Evolutionary conservation across 2,888 invertebrate genomes (phyloP), one percentile per base, ranked within the genome.

Genomic region (Zaprionus obscuricornis): DNA sequence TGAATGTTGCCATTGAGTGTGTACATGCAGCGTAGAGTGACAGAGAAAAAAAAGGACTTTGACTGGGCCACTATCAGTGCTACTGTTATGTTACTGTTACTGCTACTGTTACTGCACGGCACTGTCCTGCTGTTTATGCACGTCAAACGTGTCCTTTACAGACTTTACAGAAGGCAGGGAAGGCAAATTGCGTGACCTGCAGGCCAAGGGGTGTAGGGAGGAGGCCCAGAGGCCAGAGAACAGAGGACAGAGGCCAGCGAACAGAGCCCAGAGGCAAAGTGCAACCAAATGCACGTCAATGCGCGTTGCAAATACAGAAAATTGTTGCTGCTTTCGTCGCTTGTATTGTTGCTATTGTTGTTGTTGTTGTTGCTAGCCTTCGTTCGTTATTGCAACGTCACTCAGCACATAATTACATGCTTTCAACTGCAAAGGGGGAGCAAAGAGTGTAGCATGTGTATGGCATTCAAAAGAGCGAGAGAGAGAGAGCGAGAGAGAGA

Each of bases 131-230:
- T 22, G 37, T 37, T 52, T 46, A 24, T 55, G 59, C 62, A 66
- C 74, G 78, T 78, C 81, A 81, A 40, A 65, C 64, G 51, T 81
- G 77, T 77, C 82, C 77, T 78, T 77, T 63, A 57, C 66, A 39
- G 49, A 36, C 11, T 5, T 5, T 5, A 22, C 4, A 22, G 22
- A 7, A 7, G 22, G 4, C 4, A 4, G 4, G 22, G 4, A 7
- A 5, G 22, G 22, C 7, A 7, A 7, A 5, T 4, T 4, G 22
- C 7, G 22, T 22, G 22, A 7, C n/a, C 7, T 22, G 22, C 22
- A 57, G 47, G 22, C 16, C n/a, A n/a, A n/a, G 29, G 13, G 11
- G 29, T 13, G 11, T 13, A 29, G 13, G 29, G 29, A 29, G 5
- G 13, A 29, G 10, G n/a, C n/a, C n/a, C n/a, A n/a, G n/a, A n/a